Evolutionary conservation across 2,888 invertebrate genomes (phyloP).

Genomic region (Monoplex corrugatus): DNA sequence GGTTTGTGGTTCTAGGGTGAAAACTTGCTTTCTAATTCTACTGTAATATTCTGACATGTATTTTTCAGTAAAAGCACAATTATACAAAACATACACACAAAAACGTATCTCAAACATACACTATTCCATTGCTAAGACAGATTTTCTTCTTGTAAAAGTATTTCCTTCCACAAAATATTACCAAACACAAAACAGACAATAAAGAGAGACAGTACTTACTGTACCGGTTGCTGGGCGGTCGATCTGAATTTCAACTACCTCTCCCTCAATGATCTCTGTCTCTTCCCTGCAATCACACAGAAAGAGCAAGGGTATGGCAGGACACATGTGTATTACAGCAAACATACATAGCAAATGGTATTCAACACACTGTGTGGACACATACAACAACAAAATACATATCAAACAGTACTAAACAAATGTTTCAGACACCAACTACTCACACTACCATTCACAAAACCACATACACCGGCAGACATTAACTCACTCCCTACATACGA

Average conservation of each 20-base stretch:
- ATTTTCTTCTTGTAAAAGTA: too few relatives aligned
- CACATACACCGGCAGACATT: not conserved
- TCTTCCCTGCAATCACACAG: constrained; percentile 88
- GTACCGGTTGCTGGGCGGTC: constrained; percentile 96
- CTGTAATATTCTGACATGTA: too few relatives aligned
- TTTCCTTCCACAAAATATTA: too few relatives aligned
- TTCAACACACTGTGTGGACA: not conserved
- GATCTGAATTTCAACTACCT: constrained; percentile 98
- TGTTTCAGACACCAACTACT: not conserved
- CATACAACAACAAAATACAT: not conserved
- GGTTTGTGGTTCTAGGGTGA: too few relatives aligned
- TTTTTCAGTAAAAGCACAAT: too few relatives aligned
- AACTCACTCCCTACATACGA: not conserved
- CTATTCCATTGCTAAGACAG: too few relatives aligned
- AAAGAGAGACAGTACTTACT: constrained; percentile 68
- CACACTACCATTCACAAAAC: not conserved
- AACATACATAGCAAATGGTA: not conserved
- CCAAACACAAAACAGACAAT: too few relatives aligned
- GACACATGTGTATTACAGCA: too few relatives aligned
- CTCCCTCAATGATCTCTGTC: constrained; percentile 99
- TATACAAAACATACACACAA: too few relatives aligned
- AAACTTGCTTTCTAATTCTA: too few relatives aligned
- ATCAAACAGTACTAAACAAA: not conserved
- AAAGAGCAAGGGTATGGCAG: too few relatives aligned
- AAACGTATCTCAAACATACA: too few relatives aligned